Conservation (phyloP, 2,113 vertebrate species). For the Xiphias gladius region DNA sequence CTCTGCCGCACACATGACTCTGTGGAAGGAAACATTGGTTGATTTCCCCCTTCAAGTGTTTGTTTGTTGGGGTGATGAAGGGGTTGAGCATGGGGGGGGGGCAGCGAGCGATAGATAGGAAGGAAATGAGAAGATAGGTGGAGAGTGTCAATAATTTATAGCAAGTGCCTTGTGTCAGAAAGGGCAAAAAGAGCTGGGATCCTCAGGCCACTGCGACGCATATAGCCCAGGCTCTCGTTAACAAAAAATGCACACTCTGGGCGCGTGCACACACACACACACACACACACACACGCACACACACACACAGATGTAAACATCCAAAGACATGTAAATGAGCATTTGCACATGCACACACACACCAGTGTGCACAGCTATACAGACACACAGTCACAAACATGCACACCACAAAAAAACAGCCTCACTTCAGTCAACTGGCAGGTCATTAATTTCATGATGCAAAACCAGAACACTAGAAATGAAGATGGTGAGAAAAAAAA, state of each 20-base stretch:
- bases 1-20: slow-evolving; percentile 52
- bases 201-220: slow-evolving; percentile 68
- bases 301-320: slow-evolving; percentile 36
- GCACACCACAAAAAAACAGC: slow-evolving; percentile 50
- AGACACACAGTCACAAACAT: slow-evolving; percentile 59
- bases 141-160: slow-evolving; percentile 76
- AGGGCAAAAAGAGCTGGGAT: slow-evolving; percentile 71
- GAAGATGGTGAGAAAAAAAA: slow-evolving; percentile 60
- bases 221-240: slow-evolving; percentile 71
- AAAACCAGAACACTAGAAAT: slow-evolving; percentile 65
- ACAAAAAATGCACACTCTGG: slow-evolving; percentile 43
- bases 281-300: slow-evolving; percentile 18
- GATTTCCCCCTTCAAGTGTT: slow-evolving; percentile 74
- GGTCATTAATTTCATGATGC: slow-evolving; percentile 83
- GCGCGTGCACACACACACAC: slow-evolving; percentile 29
- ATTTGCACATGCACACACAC: slow-evolving; percentile 35
- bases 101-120: slow-evolving; percentile 53
- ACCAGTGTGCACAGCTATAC: slow-evolving; percentile 43
- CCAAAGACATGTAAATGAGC: slow-evolving; percentile 72
- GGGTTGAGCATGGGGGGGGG: slow-evolving; percentile 36
- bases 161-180: slow-evolving; percentile 71
- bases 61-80: slow-evolving; percentile 46
- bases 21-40: slow-evolving; percentile 66
- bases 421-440: slow-evolving; percentile 78
- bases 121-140: slow-evolving; percentile 63